Evolutionary conservation across 2,113 vertebrate species (phyloP).

Genomic region (Raja brachyura): DNA sequence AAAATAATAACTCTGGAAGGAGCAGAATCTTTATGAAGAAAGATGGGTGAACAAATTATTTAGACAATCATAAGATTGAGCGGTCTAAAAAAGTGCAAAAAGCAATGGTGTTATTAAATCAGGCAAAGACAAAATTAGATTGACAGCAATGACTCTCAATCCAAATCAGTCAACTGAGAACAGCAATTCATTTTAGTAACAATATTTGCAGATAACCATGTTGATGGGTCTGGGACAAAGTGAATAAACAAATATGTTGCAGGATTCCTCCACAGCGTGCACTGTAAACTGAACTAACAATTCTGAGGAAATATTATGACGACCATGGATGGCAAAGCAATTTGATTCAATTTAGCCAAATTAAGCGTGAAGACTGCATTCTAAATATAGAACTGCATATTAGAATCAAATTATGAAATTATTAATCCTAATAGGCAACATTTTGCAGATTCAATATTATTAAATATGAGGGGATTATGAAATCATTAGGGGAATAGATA

Average conservation of each 20-base stretch:
- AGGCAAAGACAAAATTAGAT: neutral
- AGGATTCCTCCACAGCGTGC: neutral
- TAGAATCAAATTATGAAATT: neutral
- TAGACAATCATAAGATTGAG: neutral
- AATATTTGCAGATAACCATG: neutral
- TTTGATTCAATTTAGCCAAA: neutral
- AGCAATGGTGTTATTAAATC: neutral
- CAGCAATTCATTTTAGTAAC: neutral
- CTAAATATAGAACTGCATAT: neutral
- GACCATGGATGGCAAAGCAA: neutral
- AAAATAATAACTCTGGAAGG: neutral
- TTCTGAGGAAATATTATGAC: neutral
- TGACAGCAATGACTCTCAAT: neutral
- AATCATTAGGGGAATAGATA: no score
- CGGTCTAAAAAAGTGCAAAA: neutral
- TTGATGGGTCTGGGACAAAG: neutral
- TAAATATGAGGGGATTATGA: no score
- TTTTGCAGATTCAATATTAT: neutral
- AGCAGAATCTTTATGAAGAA: neutral
- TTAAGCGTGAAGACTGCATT: neutral
- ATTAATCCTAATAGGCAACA: neutral
- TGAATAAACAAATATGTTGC: neutral
- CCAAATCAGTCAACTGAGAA: neutral
- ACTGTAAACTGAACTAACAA: neutral
- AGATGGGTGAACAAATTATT: neutral